Base-by-base conservation (phyloP, 2,113 vertebrate species). In the Pituophis catenifer region DNA sequence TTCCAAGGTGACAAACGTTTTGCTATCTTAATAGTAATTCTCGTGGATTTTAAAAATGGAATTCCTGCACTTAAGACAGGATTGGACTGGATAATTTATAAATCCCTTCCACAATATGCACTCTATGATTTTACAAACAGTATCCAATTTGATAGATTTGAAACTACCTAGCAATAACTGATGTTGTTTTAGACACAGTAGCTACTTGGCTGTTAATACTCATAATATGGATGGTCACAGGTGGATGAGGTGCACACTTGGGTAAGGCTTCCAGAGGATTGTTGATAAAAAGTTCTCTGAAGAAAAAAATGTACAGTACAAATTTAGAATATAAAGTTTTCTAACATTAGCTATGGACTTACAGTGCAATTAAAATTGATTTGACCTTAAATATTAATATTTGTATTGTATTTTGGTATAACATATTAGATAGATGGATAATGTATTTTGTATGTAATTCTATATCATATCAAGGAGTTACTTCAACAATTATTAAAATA, bases 221-320 rank as follows among this genome's bases (percentile, higher is more conserved):
- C 96, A 96, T 96, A 95, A 96, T 90, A 70, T 92, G 93, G 95
- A 90, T 0, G 48, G 88, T 0, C 91, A 90, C 90, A 81, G 94
- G 93, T 48, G 89, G 90, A 57, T 95, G 92, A 93, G 91, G 93
- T 90, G 94, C 50, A 8, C 54, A 88, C 86, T 91, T 93, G 85
- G 65, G 92, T 15, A 94, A 89, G 62, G 94, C 90, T 94, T 97
- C 96, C 95, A 97, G 93, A 94, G 92, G 95, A 93, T 95, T 96
- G 93, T 96, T 94, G 96, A 96, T 95, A 52, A 95, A 90, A 94
- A 93, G 59, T 93, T 95, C 95, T 93, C 93, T 94, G 50, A 94
- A 94, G 89, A 86, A 95, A 90, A 95, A 94, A 91, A 94, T 93
- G 23, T 85, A 55, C n/a, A n/a, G 57, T 50, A 29, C 55, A 70